Percentiles rank a stretch among this genome's conserved stretches.
These are phyloP conservation scores for Lochmaea capreae DNA, from an alignment of 2,888 invertebrate genomes.

Conservation along the genomic window DNA sequence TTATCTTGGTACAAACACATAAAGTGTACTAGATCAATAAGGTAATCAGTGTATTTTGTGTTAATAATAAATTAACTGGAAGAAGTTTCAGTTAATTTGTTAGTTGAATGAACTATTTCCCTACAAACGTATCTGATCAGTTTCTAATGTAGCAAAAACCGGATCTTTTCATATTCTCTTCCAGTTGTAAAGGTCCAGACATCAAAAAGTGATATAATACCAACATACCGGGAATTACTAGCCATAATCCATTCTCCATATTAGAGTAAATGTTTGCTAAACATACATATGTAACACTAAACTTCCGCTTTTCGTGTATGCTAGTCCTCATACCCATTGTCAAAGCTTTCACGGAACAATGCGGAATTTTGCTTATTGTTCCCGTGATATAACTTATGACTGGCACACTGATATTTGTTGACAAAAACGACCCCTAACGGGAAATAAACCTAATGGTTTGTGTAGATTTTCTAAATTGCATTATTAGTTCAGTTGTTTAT, in stretches of 20 bases:
- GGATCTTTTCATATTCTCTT: too few relatives aligned
- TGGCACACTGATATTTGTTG: conserved; percentile 54
- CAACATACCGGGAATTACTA: conserved; percentile 27
- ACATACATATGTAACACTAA: conserved; percentile 47
- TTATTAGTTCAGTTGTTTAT: background rate
- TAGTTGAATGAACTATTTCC: too few relatives aligned
- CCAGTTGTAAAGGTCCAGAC: background rate
- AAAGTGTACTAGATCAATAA: too few relatives aligned
- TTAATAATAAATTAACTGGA: too few relatives aligned
- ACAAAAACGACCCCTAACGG: conserved; percentile 44
- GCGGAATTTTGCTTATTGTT: conserved; percentile 59
- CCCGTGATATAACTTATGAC: conserved; percentile 58
- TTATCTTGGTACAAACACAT: too few relatives aligned
- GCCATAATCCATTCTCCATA: conserved; percentile 48
- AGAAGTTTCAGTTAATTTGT: too few relatives aligned
- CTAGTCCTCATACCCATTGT: conserved; percentile 47
- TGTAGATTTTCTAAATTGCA: conserved; percentile 23
- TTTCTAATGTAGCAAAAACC: too few relatives aligned
- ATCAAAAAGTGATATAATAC: conserved; percentile 35
- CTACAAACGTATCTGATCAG: too few relatives aligned
- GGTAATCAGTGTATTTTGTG: too few relatives aligned
- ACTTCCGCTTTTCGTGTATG: conserved; percentile 39
- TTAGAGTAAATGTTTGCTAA: conserved; percentile 48
- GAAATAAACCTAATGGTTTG: conserved; percentile 36
- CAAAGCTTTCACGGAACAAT: conserved; percentile 56